These are phyloP conservation scores for Stichodactyla mertensii DNA, from an alignment of 64 coral and sea anemone genomes.

Conservation along the genomic window DNA sequence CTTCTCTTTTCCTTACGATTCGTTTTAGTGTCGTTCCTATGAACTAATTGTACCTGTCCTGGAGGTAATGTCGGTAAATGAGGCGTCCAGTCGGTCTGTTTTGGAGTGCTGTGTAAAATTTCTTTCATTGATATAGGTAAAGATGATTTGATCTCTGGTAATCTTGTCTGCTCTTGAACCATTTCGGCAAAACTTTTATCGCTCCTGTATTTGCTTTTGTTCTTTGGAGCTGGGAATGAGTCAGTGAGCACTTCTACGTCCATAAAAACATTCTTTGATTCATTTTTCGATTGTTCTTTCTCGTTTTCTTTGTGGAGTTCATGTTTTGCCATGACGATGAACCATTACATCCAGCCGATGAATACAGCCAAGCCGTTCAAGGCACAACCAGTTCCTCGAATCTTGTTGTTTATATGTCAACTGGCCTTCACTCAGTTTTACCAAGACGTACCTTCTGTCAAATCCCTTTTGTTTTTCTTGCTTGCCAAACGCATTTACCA, in stretches of 20 bases:
- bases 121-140: conserved; percentile 24
- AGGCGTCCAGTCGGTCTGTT: conserved; percentile 1
- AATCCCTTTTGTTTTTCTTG: neutral
- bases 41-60: conserved; percentile 27
- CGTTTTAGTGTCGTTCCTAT: conserved; percentile 7
- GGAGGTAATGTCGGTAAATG: neutral
- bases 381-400: neutral
- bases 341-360: neutral
- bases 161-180: neutral
- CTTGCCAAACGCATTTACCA: neutral
- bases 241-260: neutral
- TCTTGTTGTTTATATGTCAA: neutral
- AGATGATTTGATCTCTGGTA: neutral
- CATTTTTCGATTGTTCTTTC: neutral
- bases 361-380: neutral
- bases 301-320: neutral
- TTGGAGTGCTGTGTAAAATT: neutral
- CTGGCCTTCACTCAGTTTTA: neutral
- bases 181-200: conserved; percentile 29
- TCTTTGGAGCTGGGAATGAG: neutral
- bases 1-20: conserved; percentile 21
- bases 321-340: neutral
- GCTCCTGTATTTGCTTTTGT: neutral
- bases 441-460: neutral
- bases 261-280: neutral